These are phyloP conservation scores for Strix aluco DNA, from an alignment of 2,113 vertebrate species.

Conservation along the genomic window DNA sequence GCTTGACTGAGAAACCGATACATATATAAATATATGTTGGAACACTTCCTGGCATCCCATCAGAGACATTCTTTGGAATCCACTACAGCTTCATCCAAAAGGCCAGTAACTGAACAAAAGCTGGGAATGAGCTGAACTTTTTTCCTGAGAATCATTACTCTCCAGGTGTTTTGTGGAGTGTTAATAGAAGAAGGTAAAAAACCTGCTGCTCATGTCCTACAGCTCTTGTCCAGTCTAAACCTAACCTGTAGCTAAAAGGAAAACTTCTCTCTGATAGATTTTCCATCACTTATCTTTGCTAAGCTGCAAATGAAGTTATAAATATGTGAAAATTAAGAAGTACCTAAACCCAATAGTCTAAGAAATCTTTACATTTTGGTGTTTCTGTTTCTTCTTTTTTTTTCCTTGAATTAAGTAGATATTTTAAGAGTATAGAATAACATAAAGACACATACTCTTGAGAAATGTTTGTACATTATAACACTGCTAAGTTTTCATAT, in stretches of 20 bases:
- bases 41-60: neutral
- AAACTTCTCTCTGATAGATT: neutral
- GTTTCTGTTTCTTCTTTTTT: neutral
- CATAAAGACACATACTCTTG: neutral
- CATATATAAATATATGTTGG: neutral
- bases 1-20: neutral
- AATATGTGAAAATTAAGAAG: neutral
- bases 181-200: neutral
- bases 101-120: neutral
- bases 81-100: neutral
- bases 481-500: neutral
- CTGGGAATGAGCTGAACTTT: neutral
- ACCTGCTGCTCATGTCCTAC: neutral
- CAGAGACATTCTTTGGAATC: conserved; percentile 14
- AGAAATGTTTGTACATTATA: neutral
- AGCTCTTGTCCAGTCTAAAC: neutral
- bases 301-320: neutral
- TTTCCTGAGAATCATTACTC: neutral
- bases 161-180: neutral
- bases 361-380: neutral
- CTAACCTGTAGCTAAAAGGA: neutral
- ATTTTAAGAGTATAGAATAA: neutral
- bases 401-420: neutral
- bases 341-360: neutral
- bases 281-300: neutral